A percentile compares a stretch with the other conserved stretches of the same genome.
These are phyloP conservation scores for Chitala chitala DNA, from an alignment of 2,113 vertebrate genomes.

Conservation along the genomic window DNA sequence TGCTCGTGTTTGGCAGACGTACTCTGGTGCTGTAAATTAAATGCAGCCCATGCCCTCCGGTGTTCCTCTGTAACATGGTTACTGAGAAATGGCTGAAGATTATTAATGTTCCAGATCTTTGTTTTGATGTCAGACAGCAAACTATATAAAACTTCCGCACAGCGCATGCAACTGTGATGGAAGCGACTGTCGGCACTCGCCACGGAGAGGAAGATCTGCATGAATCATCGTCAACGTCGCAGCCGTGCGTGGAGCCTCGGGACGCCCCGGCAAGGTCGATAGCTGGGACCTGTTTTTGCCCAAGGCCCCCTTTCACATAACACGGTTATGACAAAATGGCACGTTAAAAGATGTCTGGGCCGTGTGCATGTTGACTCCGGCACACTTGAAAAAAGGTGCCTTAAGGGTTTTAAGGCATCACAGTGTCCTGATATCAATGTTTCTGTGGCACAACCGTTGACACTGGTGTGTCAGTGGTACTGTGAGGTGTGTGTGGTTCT, in stretches of 20 bases:
- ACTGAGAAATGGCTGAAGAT: not conserved
- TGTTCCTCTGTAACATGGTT: not conserved
- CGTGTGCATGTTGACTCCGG: conserved; percentile 23
- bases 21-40: not conserved
- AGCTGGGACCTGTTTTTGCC: conserved; percentile 28
- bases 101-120: not conserved
- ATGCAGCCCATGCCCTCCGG: not conserved
- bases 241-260: conserved; percentile 12
- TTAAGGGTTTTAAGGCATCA: conserved; percentile 48
- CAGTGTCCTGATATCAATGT: no score
- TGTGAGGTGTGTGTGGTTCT: no score
- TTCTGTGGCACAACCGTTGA: no score
- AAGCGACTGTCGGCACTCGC: not conserved
- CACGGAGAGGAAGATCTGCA: not conserved
- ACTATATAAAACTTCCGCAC: not conserved
- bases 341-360: not conserved
- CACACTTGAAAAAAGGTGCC: conserved; percentile 31
- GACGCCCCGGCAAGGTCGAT: conserved; percentile 41
- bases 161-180: not conserved
- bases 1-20: no score
- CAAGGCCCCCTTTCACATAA: not conserved
- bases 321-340: conserved; percentile 3
- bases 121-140: conserved; percentile 3
- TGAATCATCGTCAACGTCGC: conserved; percentile 24
- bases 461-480: no score